Evolutionary conservation across 2,113 vertebrate genomes (phyloP).

Genomic region (Grantiella picta): DNA sequence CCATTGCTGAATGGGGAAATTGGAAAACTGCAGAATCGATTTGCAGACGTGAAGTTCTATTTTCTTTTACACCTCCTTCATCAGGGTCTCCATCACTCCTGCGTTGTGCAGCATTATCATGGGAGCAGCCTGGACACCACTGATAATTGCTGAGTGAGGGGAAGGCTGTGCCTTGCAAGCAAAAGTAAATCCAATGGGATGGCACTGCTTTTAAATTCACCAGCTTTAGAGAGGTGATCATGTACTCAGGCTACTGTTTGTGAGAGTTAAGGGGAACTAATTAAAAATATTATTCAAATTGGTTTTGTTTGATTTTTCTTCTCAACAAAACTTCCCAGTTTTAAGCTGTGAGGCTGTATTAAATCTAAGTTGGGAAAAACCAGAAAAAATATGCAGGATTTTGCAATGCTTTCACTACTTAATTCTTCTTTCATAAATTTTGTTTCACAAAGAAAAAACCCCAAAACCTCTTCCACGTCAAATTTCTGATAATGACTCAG

Average conservation of each 20-base stretch:
- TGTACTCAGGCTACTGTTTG: background rate
- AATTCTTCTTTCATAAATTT: background rate
- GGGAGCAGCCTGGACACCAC: conserved; percentile 56
- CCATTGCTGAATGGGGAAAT: conserved; percentile 78
- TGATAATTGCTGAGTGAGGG: conserved; percentile 68
- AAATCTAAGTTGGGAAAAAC: background rate
- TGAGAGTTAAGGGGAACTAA: background rate
- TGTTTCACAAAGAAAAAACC: background rate
- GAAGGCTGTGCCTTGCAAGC: conserved; percentile 27
- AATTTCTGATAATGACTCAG: background rate
- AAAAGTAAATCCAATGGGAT: background rate
- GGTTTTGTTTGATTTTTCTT: background rate
- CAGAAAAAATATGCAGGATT: background rate
- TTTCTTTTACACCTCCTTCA: conserved; percentile 81
- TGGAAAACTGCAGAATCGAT: conserved; percentile 87
- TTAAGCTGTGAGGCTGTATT: background rate
- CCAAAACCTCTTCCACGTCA: background rate
- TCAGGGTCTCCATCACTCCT: conserved; percentile 71
- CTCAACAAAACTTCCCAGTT: background rate
- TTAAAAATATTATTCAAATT: background rate
- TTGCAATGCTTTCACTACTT: background rate
- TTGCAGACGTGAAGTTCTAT: conserved; percentile 83
- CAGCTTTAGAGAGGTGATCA: background rate
- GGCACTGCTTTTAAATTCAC: background rate
- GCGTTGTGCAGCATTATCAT: conserved; percentile 70